Base-by-base conservation (phyloP, 2,113 vertebrate genomes). In the Hemibagrus wyckioides region DNA sequence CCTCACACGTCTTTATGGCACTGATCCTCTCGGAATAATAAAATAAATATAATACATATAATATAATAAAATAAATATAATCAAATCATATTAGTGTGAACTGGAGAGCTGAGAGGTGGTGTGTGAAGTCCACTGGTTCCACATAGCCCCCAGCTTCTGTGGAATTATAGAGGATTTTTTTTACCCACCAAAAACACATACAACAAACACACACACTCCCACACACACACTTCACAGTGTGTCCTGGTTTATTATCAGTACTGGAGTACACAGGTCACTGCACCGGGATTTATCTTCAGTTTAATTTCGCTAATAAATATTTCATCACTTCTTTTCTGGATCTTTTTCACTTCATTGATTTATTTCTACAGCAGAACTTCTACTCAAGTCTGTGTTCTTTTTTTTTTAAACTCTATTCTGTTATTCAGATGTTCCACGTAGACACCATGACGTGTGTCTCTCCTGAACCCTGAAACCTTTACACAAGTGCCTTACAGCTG, bases 401-500 rank as follows among this genome's bases (percentile, higher is more conserved):
- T 65, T 33, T 30, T n/a, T n/a, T n/a, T n/a, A n/a, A n/a, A n/a
- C 65, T n/a, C 28, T 14, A n/a, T 30, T n/a, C 25, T 59, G 21
- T 9, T 59, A 59, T 59, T 25, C 23, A 65, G 4, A 65, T 65
- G 28, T 65, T 36, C 19, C 65, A 33, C 2, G 15, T 33, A 2
- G 15, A 17, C 33, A 48, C 13, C 17, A 19, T 69, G 65, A 30
- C 65, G 65, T 36, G 2, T 33, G 33, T 69, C 17, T 36, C 5
- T 69, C 15, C 65, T 69, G 65, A 77, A 77, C 8, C 75, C 75
- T 77, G 75, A 52, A 50, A 77, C 75, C 7, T 50, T 41, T 75
- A 48, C 19, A 21, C 39, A 6, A 65, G 41, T 76, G 73, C 15
- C 44, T 13, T 50, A 77, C 15, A 50, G 75, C 61, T 10, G 9